phyloP scores from a whole-genome alignment of 2,888 invertebrate genomes.

The Coleophora flavipennella region DNA sequence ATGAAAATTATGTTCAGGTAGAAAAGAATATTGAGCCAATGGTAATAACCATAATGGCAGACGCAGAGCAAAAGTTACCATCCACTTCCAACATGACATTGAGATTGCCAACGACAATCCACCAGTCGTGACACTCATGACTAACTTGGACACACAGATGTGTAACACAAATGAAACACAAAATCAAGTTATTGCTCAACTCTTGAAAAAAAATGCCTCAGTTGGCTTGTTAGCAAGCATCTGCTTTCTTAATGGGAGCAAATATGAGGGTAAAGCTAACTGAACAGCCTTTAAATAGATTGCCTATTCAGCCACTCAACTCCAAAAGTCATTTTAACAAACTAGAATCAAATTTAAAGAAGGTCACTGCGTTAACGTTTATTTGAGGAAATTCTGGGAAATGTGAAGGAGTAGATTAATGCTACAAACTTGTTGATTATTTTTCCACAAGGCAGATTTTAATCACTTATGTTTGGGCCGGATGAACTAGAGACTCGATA shows the following conservation, averaged over 20 bases:
- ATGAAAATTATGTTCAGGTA: no score
- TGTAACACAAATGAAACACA: no score
- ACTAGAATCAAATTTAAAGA: neutral
- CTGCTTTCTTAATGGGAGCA: neutral
- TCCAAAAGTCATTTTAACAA: neutral
- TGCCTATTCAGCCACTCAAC: neutral
- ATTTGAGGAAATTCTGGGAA: neutral
- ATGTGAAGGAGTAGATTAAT: neutral
- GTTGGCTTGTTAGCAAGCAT: neutral
- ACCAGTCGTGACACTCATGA: no score
- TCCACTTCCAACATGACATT: no score
- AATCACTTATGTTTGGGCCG: neutral
- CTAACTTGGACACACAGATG: no score
- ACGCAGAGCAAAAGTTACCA: no score
- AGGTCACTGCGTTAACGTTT: neutral
- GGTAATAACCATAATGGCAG: no score
- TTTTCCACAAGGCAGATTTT: neutral
- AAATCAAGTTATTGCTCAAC: no score
- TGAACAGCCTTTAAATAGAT: neutral
- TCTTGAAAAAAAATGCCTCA: neutral
- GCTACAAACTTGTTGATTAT: neutral
- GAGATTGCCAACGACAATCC: no score
- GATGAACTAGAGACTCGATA: neutral
- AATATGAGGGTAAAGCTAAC: neutral
- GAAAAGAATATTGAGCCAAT: no score